phyloP scores from a whole-genome alignment of 1,140 invertebrate genomes.

The Drosophila parabipectinata region DNA sequence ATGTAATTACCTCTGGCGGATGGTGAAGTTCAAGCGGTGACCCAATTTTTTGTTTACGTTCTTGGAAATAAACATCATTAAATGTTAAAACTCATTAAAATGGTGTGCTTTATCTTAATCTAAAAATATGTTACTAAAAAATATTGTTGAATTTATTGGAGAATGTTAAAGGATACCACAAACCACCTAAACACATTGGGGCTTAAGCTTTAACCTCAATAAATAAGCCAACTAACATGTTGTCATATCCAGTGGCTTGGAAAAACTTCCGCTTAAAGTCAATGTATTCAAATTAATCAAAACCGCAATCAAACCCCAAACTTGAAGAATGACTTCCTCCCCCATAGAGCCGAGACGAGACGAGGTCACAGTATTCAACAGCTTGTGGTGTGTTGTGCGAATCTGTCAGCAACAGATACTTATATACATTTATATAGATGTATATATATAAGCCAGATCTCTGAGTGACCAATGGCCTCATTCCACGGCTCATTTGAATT shows the following conservation, averaged over 20 bases:
- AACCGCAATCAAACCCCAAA: slow-evolving; percentile 7
- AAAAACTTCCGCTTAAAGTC: neutral
- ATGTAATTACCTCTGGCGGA: neutral
- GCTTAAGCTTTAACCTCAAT: neutral
- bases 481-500: slow-evolving; percentile 26
- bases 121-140: too few relatives aligned
- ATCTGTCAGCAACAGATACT: slow-evolving; percentile 13
- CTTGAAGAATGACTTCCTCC: slow-evolving; percentile 2
- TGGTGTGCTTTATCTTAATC: too few relatives aligned
- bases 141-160: neutral
- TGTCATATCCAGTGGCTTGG: slow-evolving; percentile 1
- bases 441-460: slow-evolving; percentile 2
- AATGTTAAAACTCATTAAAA: too few relatives aligned
- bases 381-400: slow-evolving; percentile 17
- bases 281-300: slow-evolving; percentile 7
- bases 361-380: slow-evolving; percentile 9
- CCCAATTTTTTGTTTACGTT: too few relatives aligned
- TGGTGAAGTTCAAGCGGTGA: neutral
- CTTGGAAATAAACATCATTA: too few relatives aligned
- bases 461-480: neutral
- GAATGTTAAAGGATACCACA: neutral
- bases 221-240: neutral
- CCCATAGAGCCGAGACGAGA: neutral
- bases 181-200: neutral
- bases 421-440: neutral